phyloP scores from a whole-genome alignment of 2,888 invertebrate genomes.

The Cistogaster globosa region DNA sequence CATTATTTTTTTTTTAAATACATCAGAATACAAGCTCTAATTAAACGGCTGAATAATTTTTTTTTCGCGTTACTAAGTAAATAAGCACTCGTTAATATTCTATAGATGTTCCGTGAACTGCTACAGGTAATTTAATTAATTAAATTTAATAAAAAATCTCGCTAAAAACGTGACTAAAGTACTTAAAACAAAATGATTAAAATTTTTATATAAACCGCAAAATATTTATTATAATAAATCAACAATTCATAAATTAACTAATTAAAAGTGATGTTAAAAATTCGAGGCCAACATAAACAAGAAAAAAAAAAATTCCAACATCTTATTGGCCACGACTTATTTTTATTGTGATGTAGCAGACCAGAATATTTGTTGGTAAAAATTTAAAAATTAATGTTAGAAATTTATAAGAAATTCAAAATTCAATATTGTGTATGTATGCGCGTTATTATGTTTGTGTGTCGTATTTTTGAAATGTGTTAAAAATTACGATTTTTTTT shows the following conservation, averaged over 20 bases:
- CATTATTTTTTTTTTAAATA: too few species aligned
- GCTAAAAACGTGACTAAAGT: conserved; percentile 41
- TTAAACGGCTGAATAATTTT: neutral
- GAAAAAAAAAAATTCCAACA: conserved; percentile 10
- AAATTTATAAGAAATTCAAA: neutral
- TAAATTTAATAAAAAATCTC: conserved; percentile 16
- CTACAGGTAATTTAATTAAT: conserved; percentile 2
- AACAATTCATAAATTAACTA: conserved; percentile 61
- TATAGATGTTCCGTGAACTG: neutral
- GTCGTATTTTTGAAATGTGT: conserved; percentile 11
- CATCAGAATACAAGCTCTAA: too few species aligned
- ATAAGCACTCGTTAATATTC: neutral
- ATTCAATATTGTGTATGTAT: neutral
- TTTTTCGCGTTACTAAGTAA: neutral
- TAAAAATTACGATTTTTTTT: conserved; percentile 49
- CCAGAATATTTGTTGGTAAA: conserved; percentile 14
- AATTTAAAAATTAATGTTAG: neutral
- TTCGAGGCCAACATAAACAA: conserved; percentile 1
- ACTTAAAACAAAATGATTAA: conserved; percentile 26
- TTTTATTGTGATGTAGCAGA: neutral
- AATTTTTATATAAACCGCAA: conserved; percentile 30
- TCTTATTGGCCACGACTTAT: conserved; percentile 8
- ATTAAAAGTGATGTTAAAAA: conserved; percentile 57
- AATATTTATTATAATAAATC: conserved; percentile 43
- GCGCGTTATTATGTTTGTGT: neutral